phyloP scores from a whole-genome alignment of 2,888 invertebrate species.

The Galerucella calmariensis region DNA sequence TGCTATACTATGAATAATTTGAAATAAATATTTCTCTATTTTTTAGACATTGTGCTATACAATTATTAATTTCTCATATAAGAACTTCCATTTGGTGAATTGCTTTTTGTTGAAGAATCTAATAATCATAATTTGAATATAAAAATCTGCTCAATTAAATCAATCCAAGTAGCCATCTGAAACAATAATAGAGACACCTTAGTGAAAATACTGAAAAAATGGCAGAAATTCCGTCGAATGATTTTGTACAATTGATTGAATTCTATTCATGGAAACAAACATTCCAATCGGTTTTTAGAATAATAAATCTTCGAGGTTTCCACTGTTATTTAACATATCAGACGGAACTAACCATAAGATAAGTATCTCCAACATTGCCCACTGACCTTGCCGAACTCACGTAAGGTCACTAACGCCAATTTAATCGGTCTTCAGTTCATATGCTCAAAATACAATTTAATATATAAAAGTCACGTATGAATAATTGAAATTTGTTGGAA shows the following conservation, averaged over 20 bases:
- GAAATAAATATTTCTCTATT: too few species aligned
- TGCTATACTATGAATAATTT: too few species aligned
- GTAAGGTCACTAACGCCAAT: conserved; percentile 32
- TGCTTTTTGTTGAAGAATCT: too few species aligned
- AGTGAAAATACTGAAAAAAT: neutral
- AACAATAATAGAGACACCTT: too few species aligned
- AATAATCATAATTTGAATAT: too few species aligned
- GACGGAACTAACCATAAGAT: conserved; percentile 27
- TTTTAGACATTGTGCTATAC: too few species aligned
- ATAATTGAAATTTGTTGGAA: neutral
- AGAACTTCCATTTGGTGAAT: too few species aligned
- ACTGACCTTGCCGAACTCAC: conserved; percentile 30
- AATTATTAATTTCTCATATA: too few species aligned
- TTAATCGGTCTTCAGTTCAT: conserved; percentile 19
- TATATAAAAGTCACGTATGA: conserved; percentile 23
- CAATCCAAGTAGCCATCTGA: too few species aligned
- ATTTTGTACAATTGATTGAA: neutral
- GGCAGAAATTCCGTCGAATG: neutral
- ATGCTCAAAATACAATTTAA: conserved; percentile 20
- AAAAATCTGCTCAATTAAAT: too few species aligned
- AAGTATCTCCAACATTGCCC: conserved; percentile 20
- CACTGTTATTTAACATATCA: conserved; percentile 14
- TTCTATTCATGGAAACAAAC: neutral
- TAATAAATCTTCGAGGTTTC: conserved; percentile 7
- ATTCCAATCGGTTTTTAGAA: neutral